Base-by-base conservation (phyloP, 2,888 invertebrate species). In the Geophilus truncorum region DNA sequence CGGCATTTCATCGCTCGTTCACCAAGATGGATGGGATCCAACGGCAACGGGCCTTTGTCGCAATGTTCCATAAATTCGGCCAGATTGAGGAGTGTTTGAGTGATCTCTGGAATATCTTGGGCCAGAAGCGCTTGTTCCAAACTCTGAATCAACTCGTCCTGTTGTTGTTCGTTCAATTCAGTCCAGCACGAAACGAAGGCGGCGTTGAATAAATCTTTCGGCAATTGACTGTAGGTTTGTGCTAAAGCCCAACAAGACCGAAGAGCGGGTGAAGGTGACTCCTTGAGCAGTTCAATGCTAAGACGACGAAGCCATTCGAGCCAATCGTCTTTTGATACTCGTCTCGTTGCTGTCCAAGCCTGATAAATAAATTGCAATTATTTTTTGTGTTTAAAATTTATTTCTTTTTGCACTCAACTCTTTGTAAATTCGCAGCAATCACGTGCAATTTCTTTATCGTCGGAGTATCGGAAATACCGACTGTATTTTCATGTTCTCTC, bases 51-150 rank as follows among this genome's bases (percentile, higher is more conserved):
- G 28, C 97, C 97, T 32, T 89, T 93, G 85, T 99, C 98, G 85
- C 98, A 98, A 86, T 99, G 99, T 85, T 99, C 99, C 97, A 99
- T 98, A 85, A 99, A 99, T 87, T 99, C 99, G 0, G 98, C 98
- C 82, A 99, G 89, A 89, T 99, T 99, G 15, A 99, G 90, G 82
- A 98, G 94, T 0, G 97, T 96, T 85, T 98, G 98, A 0, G 97
- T 97, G 75, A 98, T 93, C 87, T 98, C 98, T 0, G 97, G 96
- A 80, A 97, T 92, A 86, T 97, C 97, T 4, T 96, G 95, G 0
- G 97, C 95, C 81, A 92, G 92, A 7, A 99, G 88, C 0, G 98
- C 98, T 86, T 95, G 93, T 84, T 95, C 93, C 34, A 99, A 88
- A 34, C 94, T 95, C 80, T 91, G 90, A 9, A 97, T 93, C 1